Evolutionary conservation across 2,113 vertebrate genomes (phyloP).

Genomic region (Choloepus hoffmanni): DNA sequence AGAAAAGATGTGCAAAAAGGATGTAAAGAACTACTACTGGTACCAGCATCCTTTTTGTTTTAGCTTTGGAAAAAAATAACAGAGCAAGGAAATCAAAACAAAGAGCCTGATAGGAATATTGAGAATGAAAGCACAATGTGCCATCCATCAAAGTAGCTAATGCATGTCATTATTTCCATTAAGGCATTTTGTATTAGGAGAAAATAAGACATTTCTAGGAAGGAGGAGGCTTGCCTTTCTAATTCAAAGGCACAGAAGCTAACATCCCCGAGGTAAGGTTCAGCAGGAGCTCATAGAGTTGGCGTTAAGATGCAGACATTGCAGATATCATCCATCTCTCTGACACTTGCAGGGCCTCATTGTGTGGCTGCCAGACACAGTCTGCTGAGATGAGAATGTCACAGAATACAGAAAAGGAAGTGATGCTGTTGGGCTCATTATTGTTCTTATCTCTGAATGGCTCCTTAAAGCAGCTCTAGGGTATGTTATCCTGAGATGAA

Average conservation of each 20-base stretch:
- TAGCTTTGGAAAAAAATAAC: conserved; percentile 52
- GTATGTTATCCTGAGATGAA: conserved; percentile 52
- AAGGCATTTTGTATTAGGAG: conserved; percentile 66
- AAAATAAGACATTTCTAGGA: conserved; percentile 71
- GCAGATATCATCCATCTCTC: conserved; percentile 97
- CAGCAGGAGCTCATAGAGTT: conserved; percentile 78
- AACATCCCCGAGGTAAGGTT: conserved; percentile 81
- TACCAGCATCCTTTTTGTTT: background rate
- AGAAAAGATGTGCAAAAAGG: background rate
- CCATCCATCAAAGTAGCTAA: conserved; percentile 64
- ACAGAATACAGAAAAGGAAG: conserved; percentile 92
- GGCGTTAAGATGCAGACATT: conserved; percentile 87
- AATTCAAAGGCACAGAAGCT: conserved; percentile 71
- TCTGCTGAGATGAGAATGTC: conserved; percentile 90
- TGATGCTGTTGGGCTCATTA: conserved; percentile 77
- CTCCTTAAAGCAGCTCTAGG: conserved; percentile 1
- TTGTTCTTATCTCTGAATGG: conserved; percentile 77
- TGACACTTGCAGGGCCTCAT: conserved; percentile 94
- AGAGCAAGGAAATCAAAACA: conserved; percentile 49
- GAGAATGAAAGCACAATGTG: conserved; percentile 56
- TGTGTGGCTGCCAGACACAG: conserved; percentile 94
- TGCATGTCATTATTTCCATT: conserved; percentile 76
- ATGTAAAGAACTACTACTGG: background rate
- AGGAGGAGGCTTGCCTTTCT: conserved; percentile 67
- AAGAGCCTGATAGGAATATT: conserved; percentile 20